Percentiles rank a stretch among this genome's conserved stretches.
These are phyloP conservation scores for Pollenia angustigena DNA, from an alignment of 2,888 invertebrate genomes.

Conservation along the genomic window DNA sequence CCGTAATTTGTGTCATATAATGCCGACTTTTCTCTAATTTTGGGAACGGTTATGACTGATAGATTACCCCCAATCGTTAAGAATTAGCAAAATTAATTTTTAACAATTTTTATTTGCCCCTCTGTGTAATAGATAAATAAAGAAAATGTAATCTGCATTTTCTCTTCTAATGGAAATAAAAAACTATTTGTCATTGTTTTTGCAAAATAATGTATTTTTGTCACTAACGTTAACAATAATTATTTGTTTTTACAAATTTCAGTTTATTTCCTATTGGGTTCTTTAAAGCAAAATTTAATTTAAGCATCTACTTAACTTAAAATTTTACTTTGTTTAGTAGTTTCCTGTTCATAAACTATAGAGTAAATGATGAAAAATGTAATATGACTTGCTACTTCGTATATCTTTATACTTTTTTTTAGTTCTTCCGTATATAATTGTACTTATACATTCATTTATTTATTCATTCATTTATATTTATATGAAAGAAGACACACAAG, in stretches of 20 bases:
- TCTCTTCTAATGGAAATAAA: too few relatives aligned
- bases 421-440: slow-evolving; percentile 26
- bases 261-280: slow-evolving; percentile 8
- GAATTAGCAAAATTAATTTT: too few relatives aligned
- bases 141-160: too few relatives aligned
- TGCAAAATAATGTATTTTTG: too few relatives aligned
- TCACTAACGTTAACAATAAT: too few relatives aligned
- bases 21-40: too few relatives aligned
- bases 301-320: slow-evolving; percentile 14
- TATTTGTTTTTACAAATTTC: neutral
- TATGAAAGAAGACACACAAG: slow-evolving; percentile 20
- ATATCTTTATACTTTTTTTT: slow-evolving; percentile 27
- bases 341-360: slow-evolving; percentile 41
- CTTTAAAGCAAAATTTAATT: neutral
- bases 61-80: too few relatives aligned
- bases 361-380: slow-evolving; percentile 47
- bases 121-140: too few relatives aligned
- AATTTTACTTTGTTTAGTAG: slow-evolving; percentile 27
- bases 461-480: slow-evolving; percentile 43
- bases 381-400: slow-evolving; percentile 48
- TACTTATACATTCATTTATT: slow-evolving; percentile 56
- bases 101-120: too few relatives aligned
- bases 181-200: too few relatives aligned
- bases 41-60: too few relatives aligned
- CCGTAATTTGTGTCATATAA: too few relatives aligned